Base-by-base conservation (phyloP, 2,797 vertebrate genomes). In the Cetoscarus ocellatus region DNA sequence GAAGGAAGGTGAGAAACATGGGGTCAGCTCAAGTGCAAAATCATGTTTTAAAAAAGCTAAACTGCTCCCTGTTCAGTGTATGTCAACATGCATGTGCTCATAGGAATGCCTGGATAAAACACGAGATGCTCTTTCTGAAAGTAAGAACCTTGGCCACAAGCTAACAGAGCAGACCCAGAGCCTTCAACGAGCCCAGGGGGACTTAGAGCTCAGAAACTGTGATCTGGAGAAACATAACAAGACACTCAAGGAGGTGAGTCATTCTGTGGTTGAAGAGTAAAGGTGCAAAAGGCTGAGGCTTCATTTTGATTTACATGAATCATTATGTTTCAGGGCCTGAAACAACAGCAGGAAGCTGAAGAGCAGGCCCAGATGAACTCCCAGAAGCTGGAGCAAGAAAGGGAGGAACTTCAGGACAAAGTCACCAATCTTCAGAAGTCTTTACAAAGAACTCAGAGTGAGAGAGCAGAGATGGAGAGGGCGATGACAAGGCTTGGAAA, bases 51-150 rank as follows among this genome's bases (percentile, higher is more conserved):
- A 62, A 71, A 13, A 65, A 72, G 58, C 17, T 65, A 50, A 53
- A 19, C 48, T 18, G 27, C 19, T 74, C 51, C 44, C 36, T 84
- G 50, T 38, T 0, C 47, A 17, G 5, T 55, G 17, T 70, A 13
- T 75, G 10, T 76, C 14, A 43, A 74, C 56, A 35, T 74, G 12
- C 61, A 0, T 74, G 36, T 81, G 35, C 34, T 51, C 62, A 19
- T 75, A 97, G 96, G 95, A 95, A 62, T 91, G 77, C 18, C 68
- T 95, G 80, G 95, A 95, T 73, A 79, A 91, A n/a, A 85, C 89
- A 18, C 80, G 70, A 35, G 91, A 91, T 40, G 70, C 86, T 18
- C 90, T 96, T 47, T 91, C 91, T 12, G 92, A 95, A 39, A 92
- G 88, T 70, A 94, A 94, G 78, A 92, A 82, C 75, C 91, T 93